A percentile compares a stretch with the other conserved stretches of the same genome.
phyloP scores from a whole-genome alignment of 2,888 invertebrate species.

The Trachelus stipa region DNA sequence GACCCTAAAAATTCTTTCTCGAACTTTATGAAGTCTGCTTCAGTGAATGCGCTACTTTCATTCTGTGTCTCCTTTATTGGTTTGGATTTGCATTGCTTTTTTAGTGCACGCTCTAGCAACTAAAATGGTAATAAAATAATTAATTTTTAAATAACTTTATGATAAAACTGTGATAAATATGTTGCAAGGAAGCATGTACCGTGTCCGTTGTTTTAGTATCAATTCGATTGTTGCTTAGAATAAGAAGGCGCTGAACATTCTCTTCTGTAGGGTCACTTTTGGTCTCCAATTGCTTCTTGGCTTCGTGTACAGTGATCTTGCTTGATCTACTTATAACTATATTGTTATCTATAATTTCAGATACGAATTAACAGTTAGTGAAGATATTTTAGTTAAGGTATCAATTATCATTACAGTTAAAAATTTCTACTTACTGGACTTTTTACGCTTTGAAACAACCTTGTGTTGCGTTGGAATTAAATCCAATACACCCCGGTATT shows the following conservation, averaged over 20 bases:
- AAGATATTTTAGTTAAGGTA: slow-evolving; percentile 20
- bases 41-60: slow-evolving; percentile 75
- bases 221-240: slow-evolving; percentile 66
- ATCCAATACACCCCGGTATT: slow-evolving; percentile 52
- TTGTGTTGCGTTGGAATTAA: slow-evolving; percentile 57
- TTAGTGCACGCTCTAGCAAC: slow-evolving; percentile 71
- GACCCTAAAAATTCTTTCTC: slow-evolving; percentile 74
- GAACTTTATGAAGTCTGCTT: slow-evolving; percentile 77
- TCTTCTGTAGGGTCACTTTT: slow-evolving; percentile 63
- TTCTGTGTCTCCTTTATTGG: slow-evolving; percentile 65
- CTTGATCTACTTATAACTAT: slow-evolving; percentile 35
- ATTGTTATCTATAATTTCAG: slow-evolving; percentile 29
- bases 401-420: slow-evolving; percentile 1
- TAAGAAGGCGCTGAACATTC: slow-evolving; percentile 68
- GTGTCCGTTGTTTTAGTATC: slow-evolving; percentile 66
- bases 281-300: slow-evolving; percentile 43
- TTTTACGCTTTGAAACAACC: slow-evolving; percentile 45
- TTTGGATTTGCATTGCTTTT: slow-evolving; percentile 68
- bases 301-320: slow-evolving; percentile 50
- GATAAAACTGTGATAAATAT: neutral
- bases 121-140: slow-evolving; percentile 45
- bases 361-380: neutral
- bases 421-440: slow-evolving; percentile 43
- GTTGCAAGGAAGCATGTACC: slow-evolving; percentile 53
- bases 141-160: neutral